Evolutionary conservation across 37 sponge, comb jelly and placozoan species (phyloP), one percentile per base, ranked within the genome.

Genomic region (Ephydatia muelleri): DNA sequence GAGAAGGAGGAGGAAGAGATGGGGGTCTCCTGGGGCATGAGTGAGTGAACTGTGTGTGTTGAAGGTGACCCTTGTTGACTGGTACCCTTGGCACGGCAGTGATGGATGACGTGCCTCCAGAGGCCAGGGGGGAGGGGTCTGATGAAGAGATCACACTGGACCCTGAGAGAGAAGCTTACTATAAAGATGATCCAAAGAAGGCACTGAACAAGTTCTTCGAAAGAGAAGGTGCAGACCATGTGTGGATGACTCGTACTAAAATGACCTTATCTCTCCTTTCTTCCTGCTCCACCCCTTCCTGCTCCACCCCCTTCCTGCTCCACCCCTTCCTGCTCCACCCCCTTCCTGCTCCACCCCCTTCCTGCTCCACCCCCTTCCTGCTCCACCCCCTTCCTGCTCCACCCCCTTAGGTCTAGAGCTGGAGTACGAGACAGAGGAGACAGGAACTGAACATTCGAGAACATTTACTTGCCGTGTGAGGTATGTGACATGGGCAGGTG

Each of bases 111-210:
- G 49, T 84, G 16, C 67, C 70, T 23, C 31, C 30, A 13, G 72
- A 71, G 28, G 33, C n/a, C n/a, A 6, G 48, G 37, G 65, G 57
- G 2, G 76, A 68, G 8, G 71, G 65, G 16, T 82, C 31, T 29
- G 81, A 64, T 6, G 81, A 89, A 69, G 93, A 89, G 49, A 38
- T 80, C n/a, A 81, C 82, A 0, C 16, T 91, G 9, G 95, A 95
- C 47, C 84, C 85, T 9, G 92, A 89, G 84, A 91, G 86, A 68
- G 95, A 95, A 73, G 95, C 91, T 21, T 94, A 91, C 84, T 96
- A 94, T 78, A 89, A 89, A 28, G 89, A 89, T 26, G 97, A 97
- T 67, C 97, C 97, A 1, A 97, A 97, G 87, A 97, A 91, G 38
- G 93, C 87, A 11, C 83, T 97, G 27, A 87, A 83, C 72, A 86